phyloP scores from a whole-genome alignment of 1,140 invertebrate genomes.

The Ladona fulva region DNA sequence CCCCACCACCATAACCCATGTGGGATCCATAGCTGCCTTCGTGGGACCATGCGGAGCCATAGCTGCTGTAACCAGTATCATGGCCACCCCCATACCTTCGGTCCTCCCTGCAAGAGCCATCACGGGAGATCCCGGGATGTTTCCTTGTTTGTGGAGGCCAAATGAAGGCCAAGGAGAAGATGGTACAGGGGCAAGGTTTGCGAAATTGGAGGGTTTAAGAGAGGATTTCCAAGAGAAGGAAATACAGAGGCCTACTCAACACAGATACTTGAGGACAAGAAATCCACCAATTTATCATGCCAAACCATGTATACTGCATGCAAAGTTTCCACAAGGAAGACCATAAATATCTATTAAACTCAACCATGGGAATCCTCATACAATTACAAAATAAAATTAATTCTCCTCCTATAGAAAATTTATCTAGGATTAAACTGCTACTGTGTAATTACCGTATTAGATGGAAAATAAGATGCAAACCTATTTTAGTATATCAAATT shows the following conservation, averaged over 20 bases:
- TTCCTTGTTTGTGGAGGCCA: background rate
- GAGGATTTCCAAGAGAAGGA: background rate
- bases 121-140: background rate
- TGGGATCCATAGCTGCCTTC: constrained; percentile 11
- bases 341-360: too few species aligned
- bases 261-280: background rate
- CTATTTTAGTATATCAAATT: too few species aligned
- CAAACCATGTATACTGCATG: too few species aligned
- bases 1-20: constrained; percentile 32
- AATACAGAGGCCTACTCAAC: background rate
- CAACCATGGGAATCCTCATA: too few species aligned
- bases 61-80: constrained; percentile 12
- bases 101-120: constrained; percentile 13
- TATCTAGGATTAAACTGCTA: too few species aligned
- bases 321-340: too few species aligned
- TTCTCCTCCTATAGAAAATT: too few species aligned
- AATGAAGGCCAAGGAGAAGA: background rate
- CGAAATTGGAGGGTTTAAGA: background rate
- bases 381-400: too few species aligned
- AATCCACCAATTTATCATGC: too few species aligned
- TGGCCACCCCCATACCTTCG: constrained; percentile 15
- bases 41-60: constrained; percentile 11
- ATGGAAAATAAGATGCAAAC: too few species aligned
- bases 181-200: background rate
- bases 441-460: too few species aligned